Conservation (phyloP, 2,797 vertebrate genomes). For the Protonibea diacanthus region DNA sequence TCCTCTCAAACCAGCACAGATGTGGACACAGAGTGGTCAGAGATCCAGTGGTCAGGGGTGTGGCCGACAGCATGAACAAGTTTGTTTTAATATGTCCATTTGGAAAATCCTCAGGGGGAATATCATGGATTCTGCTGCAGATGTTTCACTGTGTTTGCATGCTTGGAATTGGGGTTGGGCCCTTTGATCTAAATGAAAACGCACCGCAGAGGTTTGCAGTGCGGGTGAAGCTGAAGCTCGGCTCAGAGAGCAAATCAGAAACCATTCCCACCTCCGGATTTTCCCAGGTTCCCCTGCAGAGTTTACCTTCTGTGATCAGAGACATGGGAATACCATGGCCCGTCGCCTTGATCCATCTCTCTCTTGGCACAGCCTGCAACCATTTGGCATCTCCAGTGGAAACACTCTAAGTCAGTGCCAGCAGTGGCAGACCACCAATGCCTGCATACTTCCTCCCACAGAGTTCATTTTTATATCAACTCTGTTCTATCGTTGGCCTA, state of each 20-base stretch:
- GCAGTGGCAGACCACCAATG: constrained; percentile 66
- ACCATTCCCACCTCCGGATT: constrained; percentile 63
- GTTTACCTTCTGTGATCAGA: constrained; percentile 77
- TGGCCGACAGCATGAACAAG: constrained; percentile 61
- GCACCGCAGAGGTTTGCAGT: constrained; percentile 73
- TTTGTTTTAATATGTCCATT: constrained; percentile 80
- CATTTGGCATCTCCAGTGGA: constrained; percentile 78
- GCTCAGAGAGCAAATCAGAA: constrained; percentile 57
- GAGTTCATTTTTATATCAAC: constrained; percentile 68
- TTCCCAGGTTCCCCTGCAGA: constrained; percentile 74
- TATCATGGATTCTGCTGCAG: constrained; percentile 77
- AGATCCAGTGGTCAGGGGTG: constrained; percentile 74
- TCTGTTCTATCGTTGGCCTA: constrained; percentile 50
- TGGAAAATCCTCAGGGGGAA: constrained; percentile 72
- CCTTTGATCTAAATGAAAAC: constrained; percentile 84
- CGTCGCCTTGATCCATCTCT: constrained; percentile 73
- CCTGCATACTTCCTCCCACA: constrained; percentile 66
- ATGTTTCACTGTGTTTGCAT: constrained; percentile 81
- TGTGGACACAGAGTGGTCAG: constrained; percentile 70
- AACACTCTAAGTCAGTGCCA: constrained; percentile 67
- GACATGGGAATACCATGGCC: constrained; percentile 71
- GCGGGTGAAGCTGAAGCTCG: constrained; percentile 46
- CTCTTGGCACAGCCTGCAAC: constrained; percentile 69
- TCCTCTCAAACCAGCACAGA: constrained; percentile 60
- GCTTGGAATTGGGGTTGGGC: constrained; percentile 79